Evolutionary conservation across 2,113 vertebrate species (phyloP).

Genomic region (Pitta sordida): DNA sequence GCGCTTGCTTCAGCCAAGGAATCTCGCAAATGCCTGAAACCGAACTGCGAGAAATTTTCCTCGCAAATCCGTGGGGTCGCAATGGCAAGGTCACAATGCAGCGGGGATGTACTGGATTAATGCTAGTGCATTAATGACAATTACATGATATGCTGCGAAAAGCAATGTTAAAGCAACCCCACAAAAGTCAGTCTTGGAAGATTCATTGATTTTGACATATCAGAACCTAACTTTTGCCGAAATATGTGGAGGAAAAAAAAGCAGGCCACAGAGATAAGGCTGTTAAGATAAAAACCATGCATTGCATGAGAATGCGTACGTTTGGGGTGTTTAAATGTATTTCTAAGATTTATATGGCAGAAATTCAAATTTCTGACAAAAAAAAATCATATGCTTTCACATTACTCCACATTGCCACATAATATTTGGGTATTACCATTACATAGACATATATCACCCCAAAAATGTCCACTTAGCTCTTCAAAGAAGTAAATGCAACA

Average conservation of each 20-base stretch:
- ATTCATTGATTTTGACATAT: neutral
- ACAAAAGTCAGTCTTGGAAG: neutral
- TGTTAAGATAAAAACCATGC: neutral
- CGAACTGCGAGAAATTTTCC: no score
- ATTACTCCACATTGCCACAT: neutral
- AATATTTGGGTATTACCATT: neutral
- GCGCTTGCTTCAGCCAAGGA: no score
- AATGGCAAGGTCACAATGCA: no score
- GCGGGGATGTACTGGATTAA: no score
- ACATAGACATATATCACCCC: neutral
- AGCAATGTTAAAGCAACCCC: neutral
- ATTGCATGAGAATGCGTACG: fast-evolving
- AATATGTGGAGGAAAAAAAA: neutral
- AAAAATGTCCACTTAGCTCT: neutral
- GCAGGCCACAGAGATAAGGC: neutral
- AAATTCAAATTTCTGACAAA: neutral
- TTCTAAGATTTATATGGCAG: neutral
- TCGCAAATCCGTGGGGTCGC: no score
- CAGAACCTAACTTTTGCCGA: neutral
- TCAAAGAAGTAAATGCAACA: neutral
- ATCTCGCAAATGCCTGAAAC: no score
- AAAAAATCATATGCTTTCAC: neutral
- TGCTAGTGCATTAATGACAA: neutral
- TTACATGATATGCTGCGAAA: neutral
- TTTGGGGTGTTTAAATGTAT: neutral